phyloP scores from a whole-genome alignment of 2,888 invertebrate species.

The Fragum whitleyi region DNA sequence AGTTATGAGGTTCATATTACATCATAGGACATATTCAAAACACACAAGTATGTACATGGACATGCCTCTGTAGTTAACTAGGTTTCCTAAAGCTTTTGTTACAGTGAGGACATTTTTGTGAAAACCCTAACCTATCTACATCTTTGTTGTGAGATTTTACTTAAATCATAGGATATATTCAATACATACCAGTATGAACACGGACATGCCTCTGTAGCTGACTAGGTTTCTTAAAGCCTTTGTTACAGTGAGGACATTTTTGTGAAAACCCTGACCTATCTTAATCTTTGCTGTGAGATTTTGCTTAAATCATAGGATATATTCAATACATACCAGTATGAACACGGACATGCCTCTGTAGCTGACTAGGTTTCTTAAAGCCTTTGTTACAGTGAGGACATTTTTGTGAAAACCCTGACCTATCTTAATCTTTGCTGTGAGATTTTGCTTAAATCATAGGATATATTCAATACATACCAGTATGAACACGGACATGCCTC shows the following conservation, averaged over 20 bases:
- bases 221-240: conserved; percentile 88
- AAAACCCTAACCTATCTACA: conserved; percentile 82
- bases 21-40: too few relatives aligned
- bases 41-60: conserved; percentile 89
- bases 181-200: conserved; percentile 89
- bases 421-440: conserved; percentile 45
- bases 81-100: conserved; percentile 88
- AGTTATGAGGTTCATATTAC: too few relatives aligned
- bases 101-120: conserved; percentile 85
- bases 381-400: conserved; percentile 86
- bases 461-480: conserved; percentile 87
- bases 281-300: conserved; percentile 39
- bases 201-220: conserved; percentile 89
- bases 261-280: conserved; percentile 81
- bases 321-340: conserved; percentile 88
- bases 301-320: background rate
- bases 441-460: background rate
- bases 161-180: too few relatives aligned
- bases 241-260: conserved; percentile 86
- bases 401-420: conserved; percentile 82
- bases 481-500: conserved; percentile 89
- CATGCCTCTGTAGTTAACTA: conserved; percentile 89
- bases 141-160: too few relatives aligned
- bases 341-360: conserved; percentile 89
- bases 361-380: conserved; percentile 89